These are phyloP conservation scores for Heliothis peltigera DNA, from an alignment of 2,888 invertebrate genomes.

Conservation along the genomic window DNA sequence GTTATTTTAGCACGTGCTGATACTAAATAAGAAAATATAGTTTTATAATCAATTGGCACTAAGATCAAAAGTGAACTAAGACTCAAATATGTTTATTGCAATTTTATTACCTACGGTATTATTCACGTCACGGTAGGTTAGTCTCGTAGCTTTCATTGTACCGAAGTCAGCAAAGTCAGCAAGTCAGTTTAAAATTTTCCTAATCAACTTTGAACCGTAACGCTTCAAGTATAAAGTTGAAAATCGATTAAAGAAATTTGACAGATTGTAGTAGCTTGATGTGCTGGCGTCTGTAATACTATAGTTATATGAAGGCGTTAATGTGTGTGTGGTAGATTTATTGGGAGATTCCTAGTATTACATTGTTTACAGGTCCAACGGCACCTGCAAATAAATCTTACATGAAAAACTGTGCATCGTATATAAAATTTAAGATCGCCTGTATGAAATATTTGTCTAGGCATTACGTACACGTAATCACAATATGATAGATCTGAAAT, in stretches of 20 bases:
- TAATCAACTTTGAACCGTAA: too few species aligned
- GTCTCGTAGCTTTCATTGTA: conserved; percentile 15
- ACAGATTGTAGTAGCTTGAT: too few species aligned
- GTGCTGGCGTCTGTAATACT: too few species aligned
- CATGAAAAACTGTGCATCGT: neutral
- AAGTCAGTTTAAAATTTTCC: too few species aligned
- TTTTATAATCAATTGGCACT: conserved; percentile 17
- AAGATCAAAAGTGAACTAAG: conserved; percentile 23
- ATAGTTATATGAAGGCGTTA: neutral
- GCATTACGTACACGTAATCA: neutral
- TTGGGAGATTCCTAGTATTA: conserved; percentile 19
- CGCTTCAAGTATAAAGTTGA: too few species aligned
- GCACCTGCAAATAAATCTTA: neutral
- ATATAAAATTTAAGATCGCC: neutral
- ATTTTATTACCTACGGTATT: conserved; percentile 14
- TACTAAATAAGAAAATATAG: neutral
- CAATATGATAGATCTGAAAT: too few species aligned
- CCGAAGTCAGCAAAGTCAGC: neutral
- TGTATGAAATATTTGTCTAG: neutral
- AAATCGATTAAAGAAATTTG: too few species aligned
- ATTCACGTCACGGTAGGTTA: conserved; percentile 7
- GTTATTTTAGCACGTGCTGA: neutral
- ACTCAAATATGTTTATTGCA: conserved; percentile 27
- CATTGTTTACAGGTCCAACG: conserved; percentile 19
- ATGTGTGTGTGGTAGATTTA: conserved; percentile 38